These are phyloP conservation scores for Leptinotarsa rubiginosa DNA, from an alignment of 2,888 invertebrate species.

Conservation along the genomic window DNA sequence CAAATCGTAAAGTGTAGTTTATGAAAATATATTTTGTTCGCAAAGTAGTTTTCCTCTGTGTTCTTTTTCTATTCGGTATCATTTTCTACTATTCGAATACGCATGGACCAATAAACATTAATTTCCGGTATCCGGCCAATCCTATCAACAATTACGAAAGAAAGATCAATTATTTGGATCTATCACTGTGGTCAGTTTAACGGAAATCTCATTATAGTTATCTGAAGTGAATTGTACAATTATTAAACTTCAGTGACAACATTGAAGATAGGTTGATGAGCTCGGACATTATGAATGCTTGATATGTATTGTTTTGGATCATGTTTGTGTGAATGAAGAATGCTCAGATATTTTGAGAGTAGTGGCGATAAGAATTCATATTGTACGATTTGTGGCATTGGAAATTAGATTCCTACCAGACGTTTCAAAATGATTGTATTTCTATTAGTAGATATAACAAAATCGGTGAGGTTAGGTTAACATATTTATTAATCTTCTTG, in stretches of 20 bases:
- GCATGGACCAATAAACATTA: not conserved
- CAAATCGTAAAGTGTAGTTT: too few relatives aligned
- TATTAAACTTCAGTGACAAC: conserved; percentile 11
- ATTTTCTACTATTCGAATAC: conserved; percentile 5
- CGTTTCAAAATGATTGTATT: too few relatives aligned
- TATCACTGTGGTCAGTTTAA: not conserved
- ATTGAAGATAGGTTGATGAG: conserved; percentile 10
- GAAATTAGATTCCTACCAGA: not conserved
- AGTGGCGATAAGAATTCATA: not conserved
- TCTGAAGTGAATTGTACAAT: not conserved
- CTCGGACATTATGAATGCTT: not conserved
- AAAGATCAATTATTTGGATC: not conserved
- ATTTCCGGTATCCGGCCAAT: conserved; percentile 17
- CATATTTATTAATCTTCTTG: too few relatives aligned
- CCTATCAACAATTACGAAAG: conserved; percentile 9
- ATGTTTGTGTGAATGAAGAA: not conserved
- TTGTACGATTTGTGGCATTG: not conserved
- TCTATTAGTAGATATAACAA: too few relatives aligned
- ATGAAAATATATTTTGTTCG: not conserved
- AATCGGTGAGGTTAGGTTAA: too few relatives aligned
- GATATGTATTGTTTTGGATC: conserved; percentile 3
- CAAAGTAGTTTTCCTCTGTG: not conserved
- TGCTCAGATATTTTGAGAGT: not conserved
- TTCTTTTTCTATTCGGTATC: not conserved
- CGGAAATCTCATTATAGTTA: not conserved